Base-by-base conservation (phyloP, 2,888 invertebrate genomes). In the Scaptomyza flava region DNA sequence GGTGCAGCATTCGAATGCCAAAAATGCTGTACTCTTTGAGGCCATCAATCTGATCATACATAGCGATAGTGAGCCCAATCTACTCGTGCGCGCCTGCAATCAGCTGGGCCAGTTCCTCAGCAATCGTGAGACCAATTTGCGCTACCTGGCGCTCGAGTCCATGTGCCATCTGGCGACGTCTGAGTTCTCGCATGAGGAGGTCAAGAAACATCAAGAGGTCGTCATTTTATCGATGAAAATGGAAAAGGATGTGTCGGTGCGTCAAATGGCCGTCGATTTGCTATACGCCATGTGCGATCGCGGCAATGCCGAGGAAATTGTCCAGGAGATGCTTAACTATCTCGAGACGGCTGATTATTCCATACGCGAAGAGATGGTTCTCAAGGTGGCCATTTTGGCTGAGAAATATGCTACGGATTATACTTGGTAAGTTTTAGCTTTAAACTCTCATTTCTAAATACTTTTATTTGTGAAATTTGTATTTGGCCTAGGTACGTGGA, bases 221-320 rank as follows among this genome's bases (percentile, higher is more conserved):
- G 99, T 99, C 48, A 99, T 99, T 87, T 94, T 98, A 56, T 99
- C 99, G 5, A 97, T 99, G 95, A 99, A 99, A 94, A 99, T 98
- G 95, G 99, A 99, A 91, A 96, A 99, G 88, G 99, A 99, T 93
- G 98, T 99, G 0, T 98, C 98, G 45, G 99, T 99, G 2, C 94
- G 99, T 77, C 99, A 99, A 91, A 96, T 99, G 91, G 99, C 99
- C 56, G 99, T 99, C 3, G 99, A 99, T 93, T 93, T 99, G 65
- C 93, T 99, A 2, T 99, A 99, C 93, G 99, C 99, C 43, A 99
- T 99, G 99, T 99, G 99, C 93, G 99, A 99, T 93, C 97, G 98
- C 90, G 97, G 97, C 79, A 99, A 99, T 93, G 98, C 99, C 23
- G 98, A 98, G 92, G 98, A 99, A 93, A 99, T 99, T 91, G 99